These are phyloP conservation scores for Autographa pulchrina DNA, from an alignment of 2,888 invertebrate species.

Conservation along the genomic window DNA sequence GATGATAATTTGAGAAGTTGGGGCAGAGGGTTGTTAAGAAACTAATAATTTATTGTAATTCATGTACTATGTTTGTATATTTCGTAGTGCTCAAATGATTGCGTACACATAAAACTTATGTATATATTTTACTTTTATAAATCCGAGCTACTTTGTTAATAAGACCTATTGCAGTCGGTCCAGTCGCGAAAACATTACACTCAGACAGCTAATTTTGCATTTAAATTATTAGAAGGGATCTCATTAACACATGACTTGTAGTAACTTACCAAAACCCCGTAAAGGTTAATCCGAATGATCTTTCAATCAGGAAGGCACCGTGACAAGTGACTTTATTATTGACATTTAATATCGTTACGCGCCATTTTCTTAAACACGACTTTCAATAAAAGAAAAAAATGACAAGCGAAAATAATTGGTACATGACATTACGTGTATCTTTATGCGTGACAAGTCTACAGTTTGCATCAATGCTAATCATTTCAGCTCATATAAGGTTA, in stretches of 20 bases:
- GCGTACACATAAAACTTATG: too few relatives aligned
- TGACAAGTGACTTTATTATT: slow-evolving; percentile 44
- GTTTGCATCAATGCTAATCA: not conserved
- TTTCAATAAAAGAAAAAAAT: slow-evolving; percentile 26
- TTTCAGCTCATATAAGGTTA: not conserved
- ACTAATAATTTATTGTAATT: too few relatives aligned
- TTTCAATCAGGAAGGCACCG: slow-evolving; percentile 41
- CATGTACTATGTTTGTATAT: too few relatives aligned
- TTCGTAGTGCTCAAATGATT: too few relatives aligned
- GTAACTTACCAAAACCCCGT: not conserved
- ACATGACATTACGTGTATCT: not conserved
- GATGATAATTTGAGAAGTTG: not conserved
- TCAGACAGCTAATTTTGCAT: not conserved
- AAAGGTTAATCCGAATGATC: slow-evolving; percentile 46
- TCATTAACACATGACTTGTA: not conserved
- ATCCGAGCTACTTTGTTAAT: too few relatives aligned
- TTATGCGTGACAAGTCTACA: not conserved
- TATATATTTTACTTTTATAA: too few relatives aligned
- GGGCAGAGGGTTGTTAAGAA: too few relatives aligned
- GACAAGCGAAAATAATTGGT: slow-evolving; percentile 5
- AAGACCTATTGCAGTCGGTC: too few relatives aligned
- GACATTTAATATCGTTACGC: slow-evolving; percentile 37
- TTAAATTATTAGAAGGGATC: not conserved
- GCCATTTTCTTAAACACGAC: slow-evolving; percentile 35
- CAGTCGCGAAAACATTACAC: not conserved